Conservation (phyloP, 2,797 vertebrate genomes). For the Argya squamiceps region DNA sequence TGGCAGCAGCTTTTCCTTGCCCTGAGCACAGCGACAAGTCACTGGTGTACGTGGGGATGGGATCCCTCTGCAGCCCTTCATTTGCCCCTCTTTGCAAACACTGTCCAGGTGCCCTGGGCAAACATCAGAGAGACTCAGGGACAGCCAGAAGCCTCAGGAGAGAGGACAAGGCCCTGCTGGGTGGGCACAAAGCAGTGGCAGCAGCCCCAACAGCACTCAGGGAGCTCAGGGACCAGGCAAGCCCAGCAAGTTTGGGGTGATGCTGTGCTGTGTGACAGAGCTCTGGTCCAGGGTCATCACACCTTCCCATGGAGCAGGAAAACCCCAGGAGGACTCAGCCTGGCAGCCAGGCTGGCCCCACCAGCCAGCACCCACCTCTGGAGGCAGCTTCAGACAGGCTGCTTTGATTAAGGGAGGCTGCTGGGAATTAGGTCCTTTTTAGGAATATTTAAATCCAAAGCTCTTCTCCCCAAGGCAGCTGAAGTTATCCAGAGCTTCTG, state of each 20-base stretch:
- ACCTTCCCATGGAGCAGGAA: fast-evolving
- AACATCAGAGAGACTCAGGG: neutral
- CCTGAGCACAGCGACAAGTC: no score
- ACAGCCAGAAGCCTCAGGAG: neutral
- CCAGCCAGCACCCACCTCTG: neutral
- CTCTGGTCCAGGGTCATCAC: neutral
- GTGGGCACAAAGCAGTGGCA: neutral
- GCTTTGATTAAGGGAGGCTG: neutral
- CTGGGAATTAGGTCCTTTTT: neutral
- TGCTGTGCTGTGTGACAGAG: neutral
- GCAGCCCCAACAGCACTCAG: neutral
- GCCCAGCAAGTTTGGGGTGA: neutral
- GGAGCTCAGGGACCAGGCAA: fast-evolving
- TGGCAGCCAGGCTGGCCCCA: neutral
- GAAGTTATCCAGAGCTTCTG: neutral
- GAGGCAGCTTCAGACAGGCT: neutral
- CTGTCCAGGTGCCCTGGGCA: neutral
- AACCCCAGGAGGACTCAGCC: neutral
- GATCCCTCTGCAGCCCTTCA: neutral
- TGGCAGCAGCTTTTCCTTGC: neutral
- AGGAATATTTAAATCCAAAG: neutral
- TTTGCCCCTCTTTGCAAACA: neutral
- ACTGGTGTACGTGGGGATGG: fast-evolving
- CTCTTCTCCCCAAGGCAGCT: neutral
- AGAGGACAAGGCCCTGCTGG: neutral